phyloP scores from a whole-genome alignment of 2,888 invertebrate species.

The Calliopum simillimum region DNA sequence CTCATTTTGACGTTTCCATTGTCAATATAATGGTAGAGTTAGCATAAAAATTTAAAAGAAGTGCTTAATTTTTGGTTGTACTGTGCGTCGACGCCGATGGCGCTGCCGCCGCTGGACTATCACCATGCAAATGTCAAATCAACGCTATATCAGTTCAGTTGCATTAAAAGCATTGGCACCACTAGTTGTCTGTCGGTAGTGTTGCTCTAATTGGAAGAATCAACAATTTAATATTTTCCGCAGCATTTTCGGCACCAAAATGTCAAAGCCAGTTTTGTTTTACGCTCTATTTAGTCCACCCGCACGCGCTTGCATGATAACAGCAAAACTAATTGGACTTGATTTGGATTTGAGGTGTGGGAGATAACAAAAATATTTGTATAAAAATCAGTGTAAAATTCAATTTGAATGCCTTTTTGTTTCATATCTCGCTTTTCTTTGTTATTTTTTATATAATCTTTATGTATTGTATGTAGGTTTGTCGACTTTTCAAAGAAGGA shows the following conservation, averaged over 20 bases:
- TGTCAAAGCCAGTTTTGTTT: constrained; percentile 63
- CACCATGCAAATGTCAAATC: too few relatives aligned
- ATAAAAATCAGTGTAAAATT: neutral
- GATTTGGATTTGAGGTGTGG: constrained; percentile 64
- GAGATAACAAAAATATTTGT: neutral
- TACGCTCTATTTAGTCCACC: constrained; percentile 68
- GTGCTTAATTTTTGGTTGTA: too few relatives aligned
- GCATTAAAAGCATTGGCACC: too few relatives aligned
- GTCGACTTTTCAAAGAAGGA: constrained; percentile 64
- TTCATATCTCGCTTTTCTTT: neutral
- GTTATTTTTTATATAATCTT: neutral
- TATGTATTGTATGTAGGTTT: constrained; percentile 61
- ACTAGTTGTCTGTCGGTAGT: too few relatives aligned
- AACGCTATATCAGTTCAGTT: too few relatives aligned
- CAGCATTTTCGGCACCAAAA: constrained; percentile 24
- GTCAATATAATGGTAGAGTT: too few relatives aligned
- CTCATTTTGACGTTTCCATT: too few relatives aligned
- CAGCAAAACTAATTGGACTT: constrained; percentile 67
- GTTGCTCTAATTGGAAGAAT: neutral
- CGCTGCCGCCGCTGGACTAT: too few relatives aligned
- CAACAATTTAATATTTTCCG: neutral
- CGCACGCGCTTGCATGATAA: constrained; percentile 67
- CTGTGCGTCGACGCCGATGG: too few relatives aligned
- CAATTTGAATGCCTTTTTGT: too few relatives aligned
- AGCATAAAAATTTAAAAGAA: too few relatives aligned